phyloP scores from a whole-genome alignment of 2,113 vertebrate genomes.

The Crotalus tigris region DNA sequence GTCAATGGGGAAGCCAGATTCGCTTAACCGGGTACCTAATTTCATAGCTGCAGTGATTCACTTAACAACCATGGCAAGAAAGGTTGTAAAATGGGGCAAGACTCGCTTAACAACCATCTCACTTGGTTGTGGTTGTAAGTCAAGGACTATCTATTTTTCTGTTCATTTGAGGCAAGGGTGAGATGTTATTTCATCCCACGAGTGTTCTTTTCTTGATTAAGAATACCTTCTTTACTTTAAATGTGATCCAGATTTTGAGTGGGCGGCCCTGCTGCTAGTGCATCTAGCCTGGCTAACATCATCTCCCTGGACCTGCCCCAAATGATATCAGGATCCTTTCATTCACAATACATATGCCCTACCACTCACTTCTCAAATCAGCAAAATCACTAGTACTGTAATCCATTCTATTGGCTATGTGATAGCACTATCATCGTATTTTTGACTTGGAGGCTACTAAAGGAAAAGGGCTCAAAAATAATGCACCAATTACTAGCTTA shows the following conservation, averaged over 20 bases:
- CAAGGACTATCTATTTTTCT: neutral
- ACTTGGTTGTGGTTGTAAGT: neutral
- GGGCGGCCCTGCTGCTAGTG: neutral
- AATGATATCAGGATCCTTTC: neutral
- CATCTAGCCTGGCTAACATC: neutral
- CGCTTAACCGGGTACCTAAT: neutral
- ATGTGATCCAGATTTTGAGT: neutral
- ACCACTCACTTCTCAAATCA: neutral
- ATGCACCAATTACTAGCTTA: neutral
- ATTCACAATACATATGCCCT: neutral
- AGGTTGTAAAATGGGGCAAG: neutral
- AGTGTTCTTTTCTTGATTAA: neutral
- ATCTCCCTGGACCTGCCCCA: neutral
- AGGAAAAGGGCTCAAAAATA: neutral
- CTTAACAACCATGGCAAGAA: neutral
- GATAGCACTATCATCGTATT: neutral
- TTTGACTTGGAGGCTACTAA: neutral
- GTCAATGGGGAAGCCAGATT: too few relatives aligned
- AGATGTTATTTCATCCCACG: neutral
- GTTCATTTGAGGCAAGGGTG: neutral
- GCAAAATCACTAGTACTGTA: neutral
- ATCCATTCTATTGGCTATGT: neutral
- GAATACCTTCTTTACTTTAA: neutral
- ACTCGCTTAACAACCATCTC: neutral
- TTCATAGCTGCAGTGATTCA: neutral